Evolutionary conservation across 1,140 invertebrate species (phyloP).

Genomic region (Dreissena polymorpha): DNA sequence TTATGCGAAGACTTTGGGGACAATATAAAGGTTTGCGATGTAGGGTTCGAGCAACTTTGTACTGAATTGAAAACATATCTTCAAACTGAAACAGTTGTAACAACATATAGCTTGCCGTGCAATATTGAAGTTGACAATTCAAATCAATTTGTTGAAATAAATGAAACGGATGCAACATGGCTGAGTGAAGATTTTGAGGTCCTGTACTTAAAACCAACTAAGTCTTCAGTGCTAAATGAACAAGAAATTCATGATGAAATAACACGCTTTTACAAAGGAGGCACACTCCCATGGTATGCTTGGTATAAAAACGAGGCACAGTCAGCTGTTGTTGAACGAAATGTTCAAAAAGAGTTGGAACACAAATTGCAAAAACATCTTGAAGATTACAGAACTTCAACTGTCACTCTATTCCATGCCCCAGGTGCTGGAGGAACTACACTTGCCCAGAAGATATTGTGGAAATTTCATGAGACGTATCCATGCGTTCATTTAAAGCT

Average conservation of each 20-base stretch:
- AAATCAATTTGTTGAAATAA: not conserved
- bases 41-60: not conserved
- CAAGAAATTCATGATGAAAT: conserved; percentile 57
- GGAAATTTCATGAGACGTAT: conserved; percentile 50
- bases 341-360: conserved; percentile 34
- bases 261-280: conserved; percentile 61
- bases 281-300: conserved; percentile 61
- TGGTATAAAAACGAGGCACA: conserved; percentile 56
- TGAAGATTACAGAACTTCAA: conserved; percentile 35
- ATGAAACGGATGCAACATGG: conserved; percentile 56
- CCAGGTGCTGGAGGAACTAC: conserved; percentile 61
- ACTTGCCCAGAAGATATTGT: conserved; percentile 52
- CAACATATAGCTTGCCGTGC: conserved; percentile 36
- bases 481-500: conserved; percentile 52
- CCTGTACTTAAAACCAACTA: conserved; percentile 55
- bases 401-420: conserved; percentile 49
- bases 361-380: conserved; percentile 48
- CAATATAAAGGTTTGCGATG: not conserved
- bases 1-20: not conserved
- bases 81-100: not conserved
- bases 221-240: conserved; percentile 32
- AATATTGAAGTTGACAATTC: not conserved
- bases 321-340: conserved; percentile 58
- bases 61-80: not conserved
- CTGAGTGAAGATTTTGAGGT: conserved; percentile 64